Percentiles rank a stretch among this genome's conserved stretches.
Conservation (phyloP, 1,140 invertebrate genomes). For the Macrocentrus cingulum region DNA sequence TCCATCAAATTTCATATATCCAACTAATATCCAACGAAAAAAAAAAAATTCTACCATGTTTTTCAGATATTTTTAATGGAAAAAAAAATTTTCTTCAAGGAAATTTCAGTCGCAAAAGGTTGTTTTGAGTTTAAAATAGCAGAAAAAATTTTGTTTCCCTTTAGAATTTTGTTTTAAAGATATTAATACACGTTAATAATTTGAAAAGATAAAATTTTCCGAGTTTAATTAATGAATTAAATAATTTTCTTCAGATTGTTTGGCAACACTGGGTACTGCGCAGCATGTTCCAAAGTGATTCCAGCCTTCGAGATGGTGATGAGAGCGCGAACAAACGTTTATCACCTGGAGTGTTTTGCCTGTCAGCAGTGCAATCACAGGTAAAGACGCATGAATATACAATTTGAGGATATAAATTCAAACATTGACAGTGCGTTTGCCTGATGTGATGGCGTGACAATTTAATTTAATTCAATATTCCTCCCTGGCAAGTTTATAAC, state of each 20-base stretch:
- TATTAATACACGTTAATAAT: too few species aligned
- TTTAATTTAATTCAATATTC: neutral
- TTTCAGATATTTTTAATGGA: too few species aligned
- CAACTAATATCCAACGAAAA: too few species aligned
- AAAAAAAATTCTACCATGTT: too few species aligned
- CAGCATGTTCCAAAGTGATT: slow-evolving; percentile 90
- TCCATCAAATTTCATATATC: too few species aligned
- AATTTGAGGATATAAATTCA: neutral
- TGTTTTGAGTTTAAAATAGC: too few species aligned
- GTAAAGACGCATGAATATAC: slow-evolving; percentile 1
- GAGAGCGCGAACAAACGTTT: slow-evolving; percentile 91
- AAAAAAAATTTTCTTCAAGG: too few species aligned
- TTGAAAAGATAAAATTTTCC: too few species aligned
- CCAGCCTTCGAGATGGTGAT: slow-evolving; percentile 97
- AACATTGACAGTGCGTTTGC: neutral
- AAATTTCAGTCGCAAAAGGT: too few species aligned
- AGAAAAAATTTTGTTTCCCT: too few species aligned
- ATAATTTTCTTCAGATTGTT: slow-evolving; percentile 70
- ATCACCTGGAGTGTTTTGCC: slow-evolving; percentile 95
- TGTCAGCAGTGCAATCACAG: slow-evolving; percentile 96
- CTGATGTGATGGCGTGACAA: slow-evolving; percentile 9
- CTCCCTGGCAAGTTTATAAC: slow-evolving; percentile 2
- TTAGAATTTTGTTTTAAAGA: too few species aligned
- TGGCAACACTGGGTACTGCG: slow-evolving; percentile 89
- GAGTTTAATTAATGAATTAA: slow-evolving; percentile 14